Evolutionary conservation across 2,113 vertebrate genomes (phyloP).

Genomic region (Lepisosteus osseus): DNA sequence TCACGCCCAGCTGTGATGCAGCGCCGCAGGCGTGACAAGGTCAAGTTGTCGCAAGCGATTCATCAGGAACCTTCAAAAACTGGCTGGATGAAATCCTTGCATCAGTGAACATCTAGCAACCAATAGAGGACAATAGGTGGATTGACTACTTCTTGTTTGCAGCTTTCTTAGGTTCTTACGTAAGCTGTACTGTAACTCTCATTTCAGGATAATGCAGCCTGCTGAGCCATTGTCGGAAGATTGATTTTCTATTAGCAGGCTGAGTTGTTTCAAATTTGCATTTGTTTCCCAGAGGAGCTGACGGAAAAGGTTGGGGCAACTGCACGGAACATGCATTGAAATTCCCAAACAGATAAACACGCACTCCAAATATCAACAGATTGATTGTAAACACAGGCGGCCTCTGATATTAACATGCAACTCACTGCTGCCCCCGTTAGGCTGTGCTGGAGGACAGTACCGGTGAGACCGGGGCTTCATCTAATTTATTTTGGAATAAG

Average conservation of each 20-base stretch:
- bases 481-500: too few relatives aligned
- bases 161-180: too few relatives aligned
- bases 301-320: conserved; percentile 14
- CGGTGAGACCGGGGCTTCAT: neutral
- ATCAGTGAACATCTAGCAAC: too few relatives aligned
- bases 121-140: too few relatives aligned
- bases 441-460: conserved; percentile 7
- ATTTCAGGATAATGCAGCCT: neutral
- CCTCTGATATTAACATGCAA: conserved; percentile 30
- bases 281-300: neutral
- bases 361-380: conserved; percentile 49
- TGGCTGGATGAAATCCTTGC: too few relatives aligned
- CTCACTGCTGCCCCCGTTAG: conserved; percentile 11
- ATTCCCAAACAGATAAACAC: conserved; percentile 46
- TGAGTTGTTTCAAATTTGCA: conserved; percentile 20
- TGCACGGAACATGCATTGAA: conserved; percentile 38
- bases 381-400: conserved; percentile 49
- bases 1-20: too few relatives aligned
- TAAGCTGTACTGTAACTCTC: too few relatives aligned
- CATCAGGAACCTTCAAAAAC: too few relatives aligned
- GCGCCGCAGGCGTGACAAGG: too few relatives aligned
- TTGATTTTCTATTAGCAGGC: conserved; percentile 24
- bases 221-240: neutral
- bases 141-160: too few relatives aligned
- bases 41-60: too few relatives aligned